phyloP scores from a whole-genome alignment of 2,797 vertebrate genomes.

The Crenuchus spilurus region DNA sequence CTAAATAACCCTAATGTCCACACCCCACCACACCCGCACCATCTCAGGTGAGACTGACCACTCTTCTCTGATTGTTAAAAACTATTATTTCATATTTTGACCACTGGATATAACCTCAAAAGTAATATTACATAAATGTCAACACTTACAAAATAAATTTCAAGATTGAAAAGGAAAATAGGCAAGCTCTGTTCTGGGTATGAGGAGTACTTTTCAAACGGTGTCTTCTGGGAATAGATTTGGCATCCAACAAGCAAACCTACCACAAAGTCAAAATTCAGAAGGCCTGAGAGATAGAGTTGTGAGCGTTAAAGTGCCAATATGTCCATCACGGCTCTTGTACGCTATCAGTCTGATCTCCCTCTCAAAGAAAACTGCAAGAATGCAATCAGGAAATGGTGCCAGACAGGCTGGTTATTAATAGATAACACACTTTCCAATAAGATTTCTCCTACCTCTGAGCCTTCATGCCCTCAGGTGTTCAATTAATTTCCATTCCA shows the following conservation, averaged over 20 bases:
- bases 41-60: no score
- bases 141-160: no score
- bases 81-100: no score
- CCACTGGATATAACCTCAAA: no score
- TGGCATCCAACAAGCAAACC: not conserved
- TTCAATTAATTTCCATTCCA: constrained; percentile 46
- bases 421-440: constrained; percentile 41
- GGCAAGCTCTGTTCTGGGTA: not conserved
- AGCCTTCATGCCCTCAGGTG: constrained; percentile 36
- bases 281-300: not conserved
- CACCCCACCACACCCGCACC: no score
- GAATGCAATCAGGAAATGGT: constrained; percentile 23
- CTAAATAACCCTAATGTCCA: no score
- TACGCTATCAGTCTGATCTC: not conserved
- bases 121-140: no score
- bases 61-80: no score
- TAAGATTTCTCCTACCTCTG: constrained; percentile 33
- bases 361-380: constrained; percentile 20
- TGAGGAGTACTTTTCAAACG: not conserved
- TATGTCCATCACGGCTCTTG: not conserved
- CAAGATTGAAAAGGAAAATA: no score
- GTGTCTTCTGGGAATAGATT: not conserved
- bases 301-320: not conserved
- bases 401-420: constrained; percentile 35
- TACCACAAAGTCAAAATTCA: not conserved